Evolutionary conservation across 1,140 invertebrate genomes (phyloP).

Genomic region (Luehdorfia chinensis): DNA sequence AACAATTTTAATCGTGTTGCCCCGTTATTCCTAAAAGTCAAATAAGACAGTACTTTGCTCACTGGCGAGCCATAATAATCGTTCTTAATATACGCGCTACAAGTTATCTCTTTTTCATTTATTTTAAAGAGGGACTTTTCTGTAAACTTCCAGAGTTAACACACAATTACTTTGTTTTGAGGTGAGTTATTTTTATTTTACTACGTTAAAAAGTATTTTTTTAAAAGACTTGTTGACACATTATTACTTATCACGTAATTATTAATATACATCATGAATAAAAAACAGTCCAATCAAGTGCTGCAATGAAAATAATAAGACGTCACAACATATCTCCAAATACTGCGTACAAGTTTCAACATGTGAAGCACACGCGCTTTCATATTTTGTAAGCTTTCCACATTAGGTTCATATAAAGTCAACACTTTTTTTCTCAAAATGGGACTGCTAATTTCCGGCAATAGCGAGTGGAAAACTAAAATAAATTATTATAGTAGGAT

Average conservation of each 20-base stretch:
- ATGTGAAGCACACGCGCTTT: conserved; percentile 1
- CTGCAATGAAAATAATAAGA: not conserved
- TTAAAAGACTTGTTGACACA: no score
- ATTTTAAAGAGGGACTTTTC: conserved; percentile 44
- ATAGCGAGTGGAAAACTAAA: no score
- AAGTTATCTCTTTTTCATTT: conserved; percentile 42
- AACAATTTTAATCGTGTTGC: conserved; percentile 17
- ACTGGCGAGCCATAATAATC: not conserved
- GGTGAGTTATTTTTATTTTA: conserved; percentile 31
- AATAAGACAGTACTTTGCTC: not conserved
- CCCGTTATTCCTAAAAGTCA: not conserved
- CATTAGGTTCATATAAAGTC: no score
- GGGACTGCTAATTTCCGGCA: no score
- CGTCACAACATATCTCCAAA: conserved; percentile 4
- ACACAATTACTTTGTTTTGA: conserved; percentile 32
- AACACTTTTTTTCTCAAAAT: no score
- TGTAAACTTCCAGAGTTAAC: conserved; percentile 19
- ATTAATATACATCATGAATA: no score
- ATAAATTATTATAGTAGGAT: no score
- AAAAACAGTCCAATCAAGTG: no score
- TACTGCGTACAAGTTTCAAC: conserved; percentile 14
- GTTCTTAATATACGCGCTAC: conserved; percentile 20
- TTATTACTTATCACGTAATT: no score
- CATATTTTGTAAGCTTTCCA: conserved; percentile 1
- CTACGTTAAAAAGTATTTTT: no score